These are phyloP conservation scores for Trichacis sp. DNA, from an alignment of 2,888 invertebrate genomes.

Conservation along the genomic window DNA sequence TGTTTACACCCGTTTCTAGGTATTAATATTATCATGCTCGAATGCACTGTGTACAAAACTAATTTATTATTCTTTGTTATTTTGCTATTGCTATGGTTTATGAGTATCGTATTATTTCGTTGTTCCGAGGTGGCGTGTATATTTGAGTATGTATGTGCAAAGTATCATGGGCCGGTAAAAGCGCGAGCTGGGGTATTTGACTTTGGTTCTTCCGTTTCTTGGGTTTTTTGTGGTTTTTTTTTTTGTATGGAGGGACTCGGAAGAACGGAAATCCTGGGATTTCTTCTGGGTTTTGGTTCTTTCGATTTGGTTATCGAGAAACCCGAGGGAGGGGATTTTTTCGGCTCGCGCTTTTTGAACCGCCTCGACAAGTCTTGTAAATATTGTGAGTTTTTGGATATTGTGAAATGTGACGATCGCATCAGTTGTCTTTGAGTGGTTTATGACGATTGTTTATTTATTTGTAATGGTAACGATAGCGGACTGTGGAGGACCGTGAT, in stretches of 20 bases:
- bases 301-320: constrained; percentile 2
- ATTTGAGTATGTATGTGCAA: constrained; percentile 20
- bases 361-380: too few species aligned
- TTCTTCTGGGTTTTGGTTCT: background rate
- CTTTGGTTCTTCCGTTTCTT: constrained; percentile 4
- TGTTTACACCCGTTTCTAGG: constrained; percentile 51
- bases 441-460: constrained; percentile 63
- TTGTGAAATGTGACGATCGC: constrained; percentile 52
- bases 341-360: too few species aligned
- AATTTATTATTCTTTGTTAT: constrained; percentile 68
- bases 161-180: background rate
- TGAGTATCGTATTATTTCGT: constrained; percentile 58
- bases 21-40: constrained; percentile 64
- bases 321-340: background rate
- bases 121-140: constrained; percentile 53
- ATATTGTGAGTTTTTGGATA: constrained; percentile 13
- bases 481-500: constrained; percentile 44
- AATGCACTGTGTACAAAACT: constrained; percentile 68
- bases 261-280: background rate
- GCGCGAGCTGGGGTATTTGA: constrained; percentile 1
- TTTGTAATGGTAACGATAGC: constrained; percentile 55
- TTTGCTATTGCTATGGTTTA: constrained; percentile 61
- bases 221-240: background rate
- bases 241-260: background rate
- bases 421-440: constrained; percentile 56